Conservation (phyloP, 2,797 vertebrate genomes). For the Gadopsis bispinosus region DNA sequence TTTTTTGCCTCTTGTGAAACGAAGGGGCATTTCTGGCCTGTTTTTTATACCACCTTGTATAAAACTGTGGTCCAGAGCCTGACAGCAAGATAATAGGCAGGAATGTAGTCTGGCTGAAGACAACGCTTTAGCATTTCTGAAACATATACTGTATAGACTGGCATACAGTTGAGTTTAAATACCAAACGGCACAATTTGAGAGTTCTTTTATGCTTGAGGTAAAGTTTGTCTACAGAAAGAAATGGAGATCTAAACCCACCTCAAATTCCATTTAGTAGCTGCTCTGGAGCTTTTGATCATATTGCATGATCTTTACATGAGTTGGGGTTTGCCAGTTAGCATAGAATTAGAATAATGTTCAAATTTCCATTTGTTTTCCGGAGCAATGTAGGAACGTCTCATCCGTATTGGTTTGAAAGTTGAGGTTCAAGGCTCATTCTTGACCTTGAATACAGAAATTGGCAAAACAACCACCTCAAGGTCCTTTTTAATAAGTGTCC, state of each 20-base stretch:
- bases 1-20: conserved; percentile 75
- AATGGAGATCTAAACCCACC: not conserved
- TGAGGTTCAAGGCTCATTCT: not conserved
- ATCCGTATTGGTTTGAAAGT: not conserved
- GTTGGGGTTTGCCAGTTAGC: not conserved
- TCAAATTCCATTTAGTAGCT: not conserved
- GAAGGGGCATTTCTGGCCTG: conserved; percentile 66
- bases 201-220: conserved; percentile 16
- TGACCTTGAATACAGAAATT: not conserved
- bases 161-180: conserved; percentile 36
- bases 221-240: conserved; percentile 25
- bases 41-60: conserved; percentile 74
- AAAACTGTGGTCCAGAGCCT: conserved; percentile 71
- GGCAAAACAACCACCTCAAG: not conserved
- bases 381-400: not conserved
- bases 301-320: not conserved
- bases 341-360: not conserved
- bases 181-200: conserved; percentile 13
- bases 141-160: conserved; percentile 48
- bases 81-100: conserved; percentile 70
- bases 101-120: conserved; percentile 67
- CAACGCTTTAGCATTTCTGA: conserved; percentile 53
- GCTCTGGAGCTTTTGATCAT: conserved; percentile 2
- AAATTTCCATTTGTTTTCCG: not conserved
- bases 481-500: not conserved